These are phyloP conservation scores for Corvus moneduloides DNA, from an alignment of 2,113 vertebrate species.

Conservation along the genomic window DNA sequence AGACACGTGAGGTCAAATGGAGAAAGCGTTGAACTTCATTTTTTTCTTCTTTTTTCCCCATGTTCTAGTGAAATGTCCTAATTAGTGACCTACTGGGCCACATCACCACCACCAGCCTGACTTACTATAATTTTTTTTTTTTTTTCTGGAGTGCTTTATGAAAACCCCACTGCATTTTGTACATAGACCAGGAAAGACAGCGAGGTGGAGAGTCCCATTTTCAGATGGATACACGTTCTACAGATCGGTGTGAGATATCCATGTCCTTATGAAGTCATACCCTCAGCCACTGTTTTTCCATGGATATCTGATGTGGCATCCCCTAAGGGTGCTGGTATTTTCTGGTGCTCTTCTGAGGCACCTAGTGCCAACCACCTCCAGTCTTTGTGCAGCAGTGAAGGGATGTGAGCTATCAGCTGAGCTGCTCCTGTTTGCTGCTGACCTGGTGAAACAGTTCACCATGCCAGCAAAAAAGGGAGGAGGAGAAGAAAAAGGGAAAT, in stretches of 20 bases:
- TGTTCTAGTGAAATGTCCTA: neutral
- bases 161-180: fast-evolving
- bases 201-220: neutral
- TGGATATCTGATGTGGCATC: neutral
- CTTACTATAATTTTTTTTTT: neutral
- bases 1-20: neutral
- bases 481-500: neutral
- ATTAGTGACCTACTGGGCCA: neutral
- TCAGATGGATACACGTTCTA: neutral
- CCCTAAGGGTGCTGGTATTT: neutral
- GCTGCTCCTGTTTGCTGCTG: neutral
- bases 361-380: neutral
- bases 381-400: neutral
- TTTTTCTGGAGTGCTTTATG: neutral
- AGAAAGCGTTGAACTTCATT: neutral
- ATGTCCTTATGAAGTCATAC: neutral
- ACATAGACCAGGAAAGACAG: neutral
- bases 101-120: neutral
- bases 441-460: neutral
- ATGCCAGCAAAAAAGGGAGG: neutral
- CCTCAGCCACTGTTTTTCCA: neutral
- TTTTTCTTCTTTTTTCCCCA: neutral
- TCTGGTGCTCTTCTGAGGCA: neutral
- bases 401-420: neutral
- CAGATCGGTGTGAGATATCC: neutral